These are phyloP conservation scores for Ahaetulla prasina DNA, from an alignment of 2,113 vertebrate genomes.

Conservation along the genomic window DNA sequence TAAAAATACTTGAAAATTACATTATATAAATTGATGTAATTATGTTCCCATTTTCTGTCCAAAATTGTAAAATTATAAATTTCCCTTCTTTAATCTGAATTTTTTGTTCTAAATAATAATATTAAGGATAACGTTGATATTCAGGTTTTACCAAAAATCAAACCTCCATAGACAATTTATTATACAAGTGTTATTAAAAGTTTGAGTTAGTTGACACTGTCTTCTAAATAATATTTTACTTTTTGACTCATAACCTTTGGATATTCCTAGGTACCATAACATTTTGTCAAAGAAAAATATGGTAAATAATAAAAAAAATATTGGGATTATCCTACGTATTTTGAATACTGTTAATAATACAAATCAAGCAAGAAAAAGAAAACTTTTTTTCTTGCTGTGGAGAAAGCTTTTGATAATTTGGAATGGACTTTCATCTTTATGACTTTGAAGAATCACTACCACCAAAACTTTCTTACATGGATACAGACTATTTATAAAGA, in stretches of 20 bases:
- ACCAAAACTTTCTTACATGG: background rate
- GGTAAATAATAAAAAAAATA: background rate
- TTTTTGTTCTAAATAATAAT: background rate
- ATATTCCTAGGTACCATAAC: background rate
- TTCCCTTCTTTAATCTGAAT: background rate
- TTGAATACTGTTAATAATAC: background rate
- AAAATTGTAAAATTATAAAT: background rate
- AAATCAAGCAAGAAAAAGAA: background rate
- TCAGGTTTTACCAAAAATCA: background rate
- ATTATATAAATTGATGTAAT: background rate
- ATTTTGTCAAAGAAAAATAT: background rate
- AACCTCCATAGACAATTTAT: background rate
- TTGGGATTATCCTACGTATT: background rate
- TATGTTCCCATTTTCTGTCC: background rate
- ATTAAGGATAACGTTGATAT: background rate
- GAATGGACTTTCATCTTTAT: background rate
- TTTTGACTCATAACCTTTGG: background rate
- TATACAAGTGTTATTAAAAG: background rate
- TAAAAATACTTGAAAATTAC: background rate
- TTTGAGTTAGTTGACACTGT: background rate
- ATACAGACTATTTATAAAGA: background rate
- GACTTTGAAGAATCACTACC: background rate
- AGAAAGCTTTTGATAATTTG: background rate
- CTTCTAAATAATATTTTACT: background rate
- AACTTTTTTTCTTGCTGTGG: background rate